These are phyloP conservation scores for Gila robusta DNA, from an alignment of 2,797 vertebrate genomes.

Conservation along the genomic window DNA sequence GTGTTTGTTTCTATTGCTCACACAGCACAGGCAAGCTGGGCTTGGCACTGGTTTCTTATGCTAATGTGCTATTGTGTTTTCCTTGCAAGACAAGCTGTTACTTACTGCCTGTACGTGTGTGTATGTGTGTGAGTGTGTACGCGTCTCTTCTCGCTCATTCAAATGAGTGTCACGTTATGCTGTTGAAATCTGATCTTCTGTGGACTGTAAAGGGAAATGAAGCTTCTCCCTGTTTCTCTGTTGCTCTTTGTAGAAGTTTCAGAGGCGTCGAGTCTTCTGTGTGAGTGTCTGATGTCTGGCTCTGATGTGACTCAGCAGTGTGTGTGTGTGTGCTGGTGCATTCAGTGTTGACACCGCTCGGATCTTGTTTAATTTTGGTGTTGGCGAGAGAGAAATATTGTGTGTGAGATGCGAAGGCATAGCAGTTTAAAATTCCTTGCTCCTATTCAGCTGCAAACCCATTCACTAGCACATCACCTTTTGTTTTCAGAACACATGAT, in stretches of 20 bases:
- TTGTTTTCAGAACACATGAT: background rate
- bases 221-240: background rate
- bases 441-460: background rate
- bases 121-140: background rate
- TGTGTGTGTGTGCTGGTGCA: background rate
- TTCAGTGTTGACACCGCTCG: background rate
- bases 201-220: slow-evolving; percentile 6
- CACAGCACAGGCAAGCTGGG: background rate
- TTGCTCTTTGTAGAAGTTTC: background rate
- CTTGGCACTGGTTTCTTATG: slow-evolving; percentile 1
- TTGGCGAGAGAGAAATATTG: background rate
- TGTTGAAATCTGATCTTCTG: slow-evolving; percentile 38
- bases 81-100: slow-evolving; percentile 24
- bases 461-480: too few relatives aligned
- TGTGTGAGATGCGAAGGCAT: background rate
- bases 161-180: slow-evolving; percentile 17
- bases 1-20: too few relatives aligned
- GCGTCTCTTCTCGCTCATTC: background rate
- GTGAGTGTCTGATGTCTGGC: background rate
- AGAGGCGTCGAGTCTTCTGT: background rate
- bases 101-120: background rate
- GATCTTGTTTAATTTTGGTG: background rate
- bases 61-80: slow-evolving; percentile 32
- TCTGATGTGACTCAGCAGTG: background rate
- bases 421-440: background rate